Evolutionary conservation across 2,113 vertebrate genomes (phyloP).

Genomic region (Silurus glanis): DNA sequence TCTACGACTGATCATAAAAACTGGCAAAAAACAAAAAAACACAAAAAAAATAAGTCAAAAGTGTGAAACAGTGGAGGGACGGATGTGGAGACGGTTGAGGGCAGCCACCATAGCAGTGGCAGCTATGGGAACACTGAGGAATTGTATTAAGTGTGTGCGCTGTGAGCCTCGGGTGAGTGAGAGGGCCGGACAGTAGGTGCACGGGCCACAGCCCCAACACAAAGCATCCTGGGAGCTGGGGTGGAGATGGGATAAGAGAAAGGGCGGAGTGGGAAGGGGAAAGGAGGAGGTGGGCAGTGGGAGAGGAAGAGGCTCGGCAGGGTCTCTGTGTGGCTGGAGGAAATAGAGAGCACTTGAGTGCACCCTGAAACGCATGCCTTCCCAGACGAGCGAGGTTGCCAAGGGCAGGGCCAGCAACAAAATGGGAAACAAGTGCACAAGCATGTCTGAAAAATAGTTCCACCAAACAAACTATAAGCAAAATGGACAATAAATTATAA

Average conservation of each 20-base stretch:
- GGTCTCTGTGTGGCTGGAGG: constrained; percentile 73
- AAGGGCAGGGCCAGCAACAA: constrained; percentile 77
- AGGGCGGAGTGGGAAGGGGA: constrained; percentile 53
- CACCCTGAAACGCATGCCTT: constrained; percentile 85
- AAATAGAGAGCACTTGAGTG: constrained; percentile 76
- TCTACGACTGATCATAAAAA: neutral
- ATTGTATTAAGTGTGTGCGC: constrained; percentile 65
- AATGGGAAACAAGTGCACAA: neutral
- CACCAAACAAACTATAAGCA: neutral
- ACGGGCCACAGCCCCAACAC: constrained; percentile 82
- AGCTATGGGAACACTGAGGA: constrained; percentile 62
- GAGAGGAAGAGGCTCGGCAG: constrained; percentile 74
- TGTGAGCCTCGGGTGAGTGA: constrained; percentile 72
- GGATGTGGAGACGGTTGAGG: constrained; percentile 5
- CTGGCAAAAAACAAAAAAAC: neutral
- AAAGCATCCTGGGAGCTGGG: constrained; percentile 76
- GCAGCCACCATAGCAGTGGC: neutral
- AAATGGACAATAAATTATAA: neutral
- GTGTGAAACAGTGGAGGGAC: neutral
- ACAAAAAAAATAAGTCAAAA: neutral
- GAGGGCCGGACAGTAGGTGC: constrained; percentile 78
- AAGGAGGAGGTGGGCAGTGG: constrained; percentile 58
- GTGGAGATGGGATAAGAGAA: constrained; percentile 59
- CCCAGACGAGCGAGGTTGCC: constrained; percentile 81
- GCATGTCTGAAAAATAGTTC: neutral